Evolutionary conservation across 2,888 invertebrate species (phyloP), one percentile per base, ranked within the genome.

Genomic region (Acanthococcus lagerstroemiae): DNA sequence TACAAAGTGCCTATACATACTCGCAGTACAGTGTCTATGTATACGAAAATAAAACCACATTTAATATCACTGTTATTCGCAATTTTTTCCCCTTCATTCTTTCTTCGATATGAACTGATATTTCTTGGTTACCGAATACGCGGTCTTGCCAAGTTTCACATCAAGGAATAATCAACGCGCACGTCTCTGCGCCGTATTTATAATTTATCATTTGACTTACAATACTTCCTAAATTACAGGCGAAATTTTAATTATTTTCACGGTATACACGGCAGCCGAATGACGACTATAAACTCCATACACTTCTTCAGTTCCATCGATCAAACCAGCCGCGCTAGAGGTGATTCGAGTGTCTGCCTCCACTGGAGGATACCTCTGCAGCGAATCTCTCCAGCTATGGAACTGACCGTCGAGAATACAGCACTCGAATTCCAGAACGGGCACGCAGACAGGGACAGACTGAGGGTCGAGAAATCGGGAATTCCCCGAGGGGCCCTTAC

Each of bases 141-240:
- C 52, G 22, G 52, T 52, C 52, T 52, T 52, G 52, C 52, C 52
- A 52, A 52, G 15, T 52, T 15, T 52, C 52, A 52, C 52, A 52
- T 52, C 52, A 19, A 52, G 52, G 15, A 37, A 7, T 22, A 22
- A 17, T 22, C 52, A 22, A 52, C 52, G 52, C 52, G 22, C 24
- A 52, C 52, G 52, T 52, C 52, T 52, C 22, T 22, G 52, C 52
- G 52, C 15, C 52, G 52, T 22, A 21, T 52, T 52, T 19, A 21
- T 52, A 9, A 52, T 24, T 19, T 52, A 52, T 22, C 12, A 24
- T 52, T 52, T 24, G 24, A 17, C 22, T 52, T 9, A 52, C 52
- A 52, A 52, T 52, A 52, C 52, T 52, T 52, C 52, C 52, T 52
- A 52, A 52, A 52, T 52, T 52, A 52, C 21, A 52, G 6, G 24